Conservation (phyloP, 1,140 invertebrate species). For the Saccostrea glomerata region DNA sequence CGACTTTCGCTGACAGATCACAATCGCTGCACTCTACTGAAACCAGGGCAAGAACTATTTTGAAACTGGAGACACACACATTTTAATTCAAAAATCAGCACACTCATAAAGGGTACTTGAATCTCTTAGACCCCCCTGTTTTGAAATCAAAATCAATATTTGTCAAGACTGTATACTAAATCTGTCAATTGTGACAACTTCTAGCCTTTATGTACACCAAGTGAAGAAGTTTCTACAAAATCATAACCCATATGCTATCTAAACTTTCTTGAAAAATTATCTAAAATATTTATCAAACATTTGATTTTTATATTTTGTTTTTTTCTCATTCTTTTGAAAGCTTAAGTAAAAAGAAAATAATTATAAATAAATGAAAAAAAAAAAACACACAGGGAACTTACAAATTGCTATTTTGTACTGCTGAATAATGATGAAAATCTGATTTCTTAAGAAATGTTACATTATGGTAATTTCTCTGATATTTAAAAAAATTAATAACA, state of each 20-base stretch:
- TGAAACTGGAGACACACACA: neutral
- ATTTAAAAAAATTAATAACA: too few relatives aligned
- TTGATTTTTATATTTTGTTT: neutral
- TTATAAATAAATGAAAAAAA: too few relatives aligned
- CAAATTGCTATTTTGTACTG: too few relatives aligned
- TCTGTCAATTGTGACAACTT: slow-evolving; percentile 28
- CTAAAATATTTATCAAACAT: neutral
- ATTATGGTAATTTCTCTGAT: too few relatives aligned
- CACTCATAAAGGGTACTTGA: neutral
- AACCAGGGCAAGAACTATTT: neutral
- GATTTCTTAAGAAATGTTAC: too few relatives aligned
- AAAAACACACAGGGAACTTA: too few relatives aligned
- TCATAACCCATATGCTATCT: neutral
- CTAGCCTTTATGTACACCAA: neutral
- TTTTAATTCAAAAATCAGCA: slow-evolving; percentile 7
- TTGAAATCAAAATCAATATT: slow-evolving; percentile 32
- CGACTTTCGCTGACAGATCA: neutral
- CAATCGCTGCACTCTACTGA: neutral
- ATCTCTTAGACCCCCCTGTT: neutral
- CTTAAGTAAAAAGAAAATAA: too few relatives aligned
- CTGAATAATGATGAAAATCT: too few relatives aligned
- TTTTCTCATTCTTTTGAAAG: too few relatives aligned
- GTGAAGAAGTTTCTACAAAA: neutral
- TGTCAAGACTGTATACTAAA: slow-evolving; percentile 20
- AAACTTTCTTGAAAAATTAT: neutral